phyloP scores from a whole-genome alignment of 92 coral and sea anemone genomes.

The Parazoanthus swiftii region DNA sequence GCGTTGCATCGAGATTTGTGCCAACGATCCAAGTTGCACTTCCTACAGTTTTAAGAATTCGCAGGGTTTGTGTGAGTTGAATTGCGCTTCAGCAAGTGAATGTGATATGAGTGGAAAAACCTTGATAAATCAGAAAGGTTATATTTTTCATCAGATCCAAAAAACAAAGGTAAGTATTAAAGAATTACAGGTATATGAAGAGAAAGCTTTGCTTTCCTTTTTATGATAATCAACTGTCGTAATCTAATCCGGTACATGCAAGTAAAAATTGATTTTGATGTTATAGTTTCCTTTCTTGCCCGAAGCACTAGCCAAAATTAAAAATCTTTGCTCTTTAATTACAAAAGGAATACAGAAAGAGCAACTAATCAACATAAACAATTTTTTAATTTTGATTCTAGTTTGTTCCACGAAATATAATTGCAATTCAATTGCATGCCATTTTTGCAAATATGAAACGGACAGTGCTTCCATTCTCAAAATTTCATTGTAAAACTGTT shows the following conservation, averaged over 20 bases:
- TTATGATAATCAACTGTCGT: background rate
- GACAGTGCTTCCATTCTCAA: background rate
- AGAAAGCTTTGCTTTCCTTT: background rate
- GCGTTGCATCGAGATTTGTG: constrained; percentile 11
- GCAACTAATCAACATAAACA: background rate
- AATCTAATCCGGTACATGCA: background rate
- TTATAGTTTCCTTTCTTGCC: no score
- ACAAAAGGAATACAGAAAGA: no score
- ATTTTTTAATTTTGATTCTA: no score
- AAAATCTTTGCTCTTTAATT: background rate
- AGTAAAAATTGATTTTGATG: no score
- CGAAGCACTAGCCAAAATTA: background rate
- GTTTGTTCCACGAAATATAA: background rate
- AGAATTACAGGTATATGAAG: background rate
- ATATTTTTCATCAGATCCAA: constrained; percentile 13
- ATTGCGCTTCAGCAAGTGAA: background rate
- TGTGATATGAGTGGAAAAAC: background rate
- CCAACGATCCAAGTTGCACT: background rate
- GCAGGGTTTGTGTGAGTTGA: background rate
- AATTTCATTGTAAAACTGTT: no score
- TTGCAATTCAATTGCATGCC: background rate
- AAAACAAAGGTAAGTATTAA: background rate
- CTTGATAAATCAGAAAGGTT: background rate
- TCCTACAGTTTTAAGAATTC: constrained; percentile 15
- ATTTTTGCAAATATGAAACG: no score